Conservation (phyloP, 2,888 invertebrate species). For the Lissonota sp. region DNA sequence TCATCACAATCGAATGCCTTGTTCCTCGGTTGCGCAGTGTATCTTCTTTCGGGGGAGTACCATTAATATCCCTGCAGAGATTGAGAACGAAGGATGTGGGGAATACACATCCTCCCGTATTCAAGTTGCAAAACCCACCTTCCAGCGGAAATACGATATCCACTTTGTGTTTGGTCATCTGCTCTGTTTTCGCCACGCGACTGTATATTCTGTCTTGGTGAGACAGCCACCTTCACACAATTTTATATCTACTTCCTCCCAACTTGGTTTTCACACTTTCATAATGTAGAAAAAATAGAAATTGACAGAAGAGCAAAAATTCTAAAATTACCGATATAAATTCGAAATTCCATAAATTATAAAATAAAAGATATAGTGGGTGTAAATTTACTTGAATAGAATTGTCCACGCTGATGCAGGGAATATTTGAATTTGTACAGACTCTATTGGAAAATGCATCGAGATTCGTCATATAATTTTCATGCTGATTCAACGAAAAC, state of each 20-base stretch:
- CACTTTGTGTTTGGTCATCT: slow-evolving; percentile 63
- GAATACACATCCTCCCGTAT: slow-evolving; percentile 9
- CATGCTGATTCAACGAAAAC: too few species aligned
- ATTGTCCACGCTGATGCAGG: too few species aligned
- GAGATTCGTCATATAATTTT: too few species aligned
- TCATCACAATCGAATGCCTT: neutral
- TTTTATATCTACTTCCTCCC: neutral
- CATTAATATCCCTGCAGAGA: slow-evolving; percentile 13
- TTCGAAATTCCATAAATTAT: too few species aligned
- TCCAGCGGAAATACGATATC: slow-evolving; percentile 55
- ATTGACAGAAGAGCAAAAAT: too few species aligned
- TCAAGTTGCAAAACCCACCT: slow-evolving; percentile 26
- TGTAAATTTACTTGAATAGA: too few species aligned
- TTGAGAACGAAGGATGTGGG: slow-evolving; percentile 30
- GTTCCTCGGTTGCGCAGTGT: neutral
- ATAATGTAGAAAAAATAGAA: too few species aligned
- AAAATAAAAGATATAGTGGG: too few species aligned
- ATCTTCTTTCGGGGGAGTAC: slow-evolving; percentile 19
- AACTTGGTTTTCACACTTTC: neutral
- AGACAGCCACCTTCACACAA: neutral
- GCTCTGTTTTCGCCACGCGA: slow-evolving; percentile 54
- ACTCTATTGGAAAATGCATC: too few species aligned
- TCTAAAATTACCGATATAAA: too few species aligned
- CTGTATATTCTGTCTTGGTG: slow-evolving; percentile 21
- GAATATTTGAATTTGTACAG: too few species aligned